Percentiles rank a stretch among this genome's conserved stretches.
Evolutionary conservation across 92 coral and sea anemone species (phyloP).

Genomic region (Blastomussa wellsi): DNA sequence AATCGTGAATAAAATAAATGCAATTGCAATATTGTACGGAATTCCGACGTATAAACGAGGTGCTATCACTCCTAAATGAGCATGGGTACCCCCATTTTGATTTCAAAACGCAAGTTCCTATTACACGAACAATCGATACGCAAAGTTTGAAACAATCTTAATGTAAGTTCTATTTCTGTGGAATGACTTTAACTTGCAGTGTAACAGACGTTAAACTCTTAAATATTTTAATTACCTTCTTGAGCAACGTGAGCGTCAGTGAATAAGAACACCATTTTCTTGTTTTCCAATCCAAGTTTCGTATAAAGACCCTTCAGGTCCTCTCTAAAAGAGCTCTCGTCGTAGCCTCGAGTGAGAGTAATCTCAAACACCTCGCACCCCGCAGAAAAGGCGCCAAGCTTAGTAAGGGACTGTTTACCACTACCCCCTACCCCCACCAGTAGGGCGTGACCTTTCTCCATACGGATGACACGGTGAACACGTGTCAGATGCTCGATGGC

Average conservation of each 20-base stretch:
- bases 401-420: slow-evolving; percentile 96
- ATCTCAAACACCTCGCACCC: slow-evolving; percentile 98
- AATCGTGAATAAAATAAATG: no score
- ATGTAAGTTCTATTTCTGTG: no score
- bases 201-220: background rate
- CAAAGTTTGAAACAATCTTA: no score
- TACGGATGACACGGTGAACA: slow-evolving; percentile 98
- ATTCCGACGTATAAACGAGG: no score
- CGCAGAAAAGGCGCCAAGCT: slow-evolving; percentile 94
- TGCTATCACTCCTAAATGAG: no score
- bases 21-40: no score
- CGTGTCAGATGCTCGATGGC: slow-evolving; percentile 98
- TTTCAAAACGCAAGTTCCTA: no score
- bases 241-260: slow-evolving; percentile 99
- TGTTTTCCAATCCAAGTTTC: slow-evolving; percentile 91
- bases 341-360: slow-evolving; percentile 96
- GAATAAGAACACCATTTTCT: slow-evolving; percentile 92
- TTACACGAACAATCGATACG: no score
- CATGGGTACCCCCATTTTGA: no score
- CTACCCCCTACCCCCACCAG: slow-evolving; percentile 99
- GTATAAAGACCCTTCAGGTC: slow-evolving; percentile 93
- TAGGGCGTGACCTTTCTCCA: slow-evolving; percentile 99
- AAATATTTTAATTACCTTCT: slow-evolving; percentile 72
- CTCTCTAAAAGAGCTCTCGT: slow-evolving; percentile 89
- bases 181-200: no score